Evolutionary conservation across 2,888 invertebrate genomes (phyloP), one percentile per base, ranked within the genome.

Genomic region (Cantharis flavilabris): DNA sequence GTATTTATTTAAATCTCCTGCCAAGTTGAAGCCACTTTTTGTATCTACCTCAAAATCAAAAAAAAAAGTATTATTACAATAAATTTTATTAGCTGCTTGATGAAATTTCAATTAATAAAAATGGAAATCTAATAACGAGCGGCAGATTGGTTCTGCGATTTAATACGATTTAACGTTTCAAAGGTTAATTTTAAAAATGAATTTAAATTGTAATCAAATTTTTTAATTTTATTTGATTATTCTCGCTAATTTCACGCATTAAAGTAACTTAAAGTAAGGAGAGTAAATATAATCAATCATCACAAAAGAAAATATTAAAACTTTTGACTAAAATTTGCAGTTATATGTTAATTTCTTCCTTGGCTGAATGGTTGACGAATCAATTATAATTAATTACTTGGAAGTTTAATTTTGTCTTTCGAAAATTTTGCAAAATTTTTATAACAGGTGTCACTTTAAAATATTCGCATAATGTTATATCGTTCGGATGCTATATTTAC

Each of bases 401-500:
- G n/a, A 49, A 49, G 49, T 49, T 49, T 49, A 49, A 49, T 49
- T 49, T 49, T 49, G 49, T n/a, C 49, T 49, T 49, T n/a, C 5
- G n/a, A 49, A 49, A 49, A 49, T 49, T 49, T 49, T 49, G 23
- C 65, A 49, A 49, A 49, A 49, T 49, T 49, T 49, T 16, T 23
- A 64, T 70, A 75, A 70, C 79, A 76, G 80, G 62, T 73, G 78
- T 63, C 71, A 77, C 62, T 76, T 67, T 72, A 65, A 72, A 76
- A 75, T 75, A 74, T 78, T 74, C 72, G 73, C 70, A 75, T 77
- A 78, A 78, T 78, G 75, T 69, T 67, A 72, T 80, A 71, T 76
- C 76, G 75, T 76, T 70, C 73, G 72, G 71, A 75, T 71, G 73
- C 13, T n/a, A 49, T 79, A 80, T 80, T 80, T 80, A 76, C 80